Base-by-base conservation (phyloP, 2,113 vertebrate species). In the Podarcis cretensis region DNA sequence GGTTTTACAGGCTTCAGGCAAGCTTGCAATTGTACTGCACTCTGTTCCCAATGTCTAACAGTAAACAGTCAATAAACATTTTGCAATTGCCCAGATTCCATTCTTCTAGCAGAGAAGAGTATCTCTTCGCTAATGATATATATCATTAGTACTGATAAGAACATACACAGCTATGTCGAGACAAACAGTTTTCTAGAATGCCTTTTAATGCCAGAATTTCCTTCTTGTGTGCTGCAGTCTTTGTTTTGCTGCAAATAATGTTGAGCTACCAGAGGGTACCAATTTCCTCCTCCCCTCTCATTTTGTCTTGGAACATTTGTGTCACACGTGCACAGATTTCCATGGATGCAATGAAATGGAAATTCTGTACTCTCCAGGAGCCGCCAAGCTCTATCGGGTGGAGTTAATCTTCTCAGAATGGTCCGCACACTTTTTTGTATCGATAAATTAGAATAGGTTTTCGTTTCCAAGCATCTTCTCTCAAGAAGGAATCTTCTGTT, bases 1-100 rank as follows among this genome's bases (percentile, higher is more conserved):
- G 73, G 1, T 89, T 91, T 86, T 69, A 10, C 73, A 85, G 89
- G 88, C 84, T 78, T 48, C 90, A 78, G 89, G 84, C 86, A 95
- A 89, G 69, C 79, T n/a, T 91, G 86, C 89, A 90, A 94, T 86
- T 76, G 84, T 40, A 54, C 66, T 69, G 81, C 82, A 91, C 88
- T 79, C 71, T 65, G 30, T 66, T 83, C 74, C 1, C 1, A 90
- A 86, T 92, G 90, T 89, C 90, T 92, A 93, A 87, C 89, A 89
- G 84, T 92, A 91, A 93, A 88, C 1, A 92, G 91, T 91, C 91
- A 96, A 94, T 93, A 93, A 92, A 92, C 57, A 65, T 73, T 92
- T 88, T 90, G 81, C 83, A 48, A 89, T 73, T 18, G 81, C 76
- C 91, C 76, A 0, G 30, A 81, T 81, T 91, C 59, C 71, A 75